Conservation (phyloP, 2,797 vertebrate species). For the Sebastes steindachneri region DNA sequence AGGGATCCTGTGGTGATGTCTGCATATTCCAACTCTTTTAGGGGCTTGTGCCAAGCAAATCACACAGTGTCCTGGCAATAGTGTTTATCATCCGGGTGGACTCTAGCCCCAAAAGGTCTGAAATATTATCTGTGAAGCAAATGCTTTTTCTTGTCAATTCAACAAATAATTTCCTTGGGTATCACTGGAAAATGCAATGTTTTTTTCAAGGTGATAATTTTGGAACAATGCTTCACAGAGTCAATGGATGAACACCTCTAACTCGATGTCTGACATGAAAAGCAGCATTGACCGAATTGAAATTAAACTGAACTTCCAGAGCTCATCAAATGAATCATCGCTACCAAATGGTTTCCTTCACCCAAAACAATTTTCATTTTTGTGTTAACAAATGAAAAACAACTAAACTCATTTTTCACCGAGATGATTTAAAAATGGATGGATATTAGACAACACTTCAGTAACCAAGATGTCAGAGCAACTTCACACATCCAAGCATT, state of each 20-base stretch:
- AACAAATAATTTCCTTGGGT: neutral
- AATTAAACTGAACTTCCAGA: constrained; percentile 58
- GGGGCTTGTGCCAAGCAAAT: constrained; percentile 70
- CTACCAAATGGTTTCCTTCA: constrained; percentile 59
- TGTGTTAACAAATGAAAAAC: constrained; percentile 23
- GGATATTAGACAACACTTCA: constrained; percentile 42
- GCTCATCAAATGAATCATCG: constrained; percentile 64
- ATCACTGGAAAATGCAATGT: constrained; percentile 10
- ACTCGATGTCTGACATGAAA: constrained; percentile 78
- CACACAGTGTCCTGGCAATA: constrained; percentile 44
- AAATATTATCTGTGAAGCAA: constrained; percentile 84
- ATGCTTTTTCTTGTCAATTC: constrained; percentile 55
- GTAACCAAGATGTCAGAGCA: constrained; percentile 64
- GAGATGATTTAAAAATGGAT: constrained; percentile 41
- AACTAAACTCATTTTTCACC: constrained; percentile 35
- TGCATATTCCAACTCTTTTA: constrained; percentile 79
- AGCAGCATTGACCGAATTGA: constrained; percentile 72
- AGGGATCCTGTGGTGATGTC: constrained; percentile 73
- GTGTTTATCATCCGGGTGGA: constrained; percentile 51
- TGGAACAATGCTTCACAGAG: constrained; percentile 82
- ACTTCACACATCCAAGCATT: constrained; percentile 73
- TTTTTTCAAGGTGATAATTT: constrained; percentile 43
- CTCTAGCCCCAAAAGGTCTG: constrained; percentile 77
- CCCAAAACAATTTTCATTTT: constrained; percentile 33
- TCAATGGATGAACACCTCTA: constrained; percentile 68